Conservation (phyloP, 2,888 invertebrate species). For the Sclerodermus sp. region DNA sequence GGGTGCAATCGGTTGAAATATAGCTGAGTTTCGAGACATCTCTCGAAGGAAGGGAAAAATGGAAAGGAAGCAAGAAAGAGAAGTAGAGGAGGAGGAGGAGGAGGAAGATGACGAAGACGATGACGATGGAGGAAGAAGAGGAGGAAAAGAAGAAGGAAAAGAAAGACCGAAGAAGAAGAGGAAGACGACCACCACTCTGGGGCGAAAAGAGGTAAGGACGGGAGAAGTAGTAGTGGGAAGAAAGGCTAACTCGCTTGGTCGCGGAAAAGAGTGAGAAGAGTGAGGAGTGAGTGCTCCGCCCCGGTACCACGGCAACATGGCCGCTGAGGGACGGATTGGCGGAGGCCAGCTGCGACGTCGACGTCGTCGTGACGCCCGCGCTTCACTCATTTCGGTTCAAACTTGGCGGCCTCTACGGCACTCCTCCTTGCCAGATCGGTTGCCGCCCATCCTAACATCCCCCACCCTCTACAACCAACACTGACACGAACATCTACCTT, state of each 20-base stretch:
- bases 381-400: conserved; percentile 50
- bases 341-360: conserved; percentile 59
- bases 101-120: background rate
- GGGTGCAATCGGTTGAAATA: no score
- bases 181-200: conserved; percentile 14
- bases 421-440: conserved; percentile 39
- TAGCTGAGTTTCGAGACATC: no score
- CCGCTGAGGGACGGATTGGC: conserved; percentile 67
- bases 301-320: conserved; percentile 66
- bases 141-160: conserved; percentile 1
- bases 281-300: conserved; percentile 58
- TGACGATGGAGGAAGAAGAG: background rate
- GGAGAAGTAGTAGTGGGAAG: conserved; percentile 24
- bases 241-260: conserved; percentile 7
- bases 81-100: conserved; percentile 13
- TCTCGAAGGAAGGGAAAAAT: background rate
- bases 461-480: conserved; percentile 2
- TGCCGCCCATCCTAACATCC: conserved; percentile 43
- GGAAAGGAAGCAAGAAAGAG: conserved; percentile 1
- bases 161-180: conserved; percentile 3
- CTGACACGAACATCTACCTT: no score
- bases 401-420: conserved; percentile 35
- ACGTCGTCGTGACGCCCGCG: conserved; percentile 56
- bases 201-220: conserved; percentile 19
- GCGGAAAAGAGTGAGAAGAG: conserved; percentile 26